Evolutionary conservation across 1,140 invertebrate genomes (phyloP), one percentile per base, ranked within the genome.

Genomic region (Scaptomyza montana): DNA sequence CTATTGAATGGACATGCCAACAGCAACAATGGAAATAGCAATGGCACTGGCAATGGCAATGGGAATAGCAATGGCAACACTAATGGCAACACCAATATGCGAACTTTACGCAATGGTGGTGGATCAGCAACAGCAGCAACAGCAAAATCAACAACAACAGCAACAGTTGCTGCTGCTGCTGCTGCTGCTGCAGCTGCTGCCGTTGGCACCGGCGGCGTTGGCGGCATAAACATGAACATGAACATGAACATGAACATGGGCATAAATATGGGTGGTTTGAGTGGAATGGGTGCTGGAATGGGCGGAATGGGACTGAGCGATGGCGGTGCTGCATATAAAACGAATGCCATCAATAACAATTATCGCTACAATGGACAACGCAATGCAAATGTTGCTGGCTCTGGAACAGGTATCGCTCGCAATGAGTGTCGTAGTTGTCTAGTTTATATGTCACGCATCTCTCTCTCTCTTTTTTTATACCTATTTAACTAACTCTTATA

Each of bases 341-440:
- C 87, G 63, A 92, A 86, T 74, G 79, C 81, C 67, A 85, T 92
- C 69, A 92, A 92, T 89, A 92, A 91, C 75, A 92, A 92, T 90
- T 92, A 92, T 73, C 91, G 91, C 75, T 92, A 89, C 82, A 91
- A 91, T 89, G 90, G 90, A 90, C 39, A 43, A 43, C 91, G 91
- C 85, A 91, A 67, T 61, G 82, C 78, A 63, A 70, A 71, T 67
- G 72, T 72, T 56, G 41, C 63, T 47, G 73, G 72, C 75, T 50
- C 78, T 66, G 90, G 90, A 81, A 91, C 90, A 91, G 90, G 90
- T 91, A 91, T 86, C 84, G 82, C 82, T 86, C 84, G 84, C 65
- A 72, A 33, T 33, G 74, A 78, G 71, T 86, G 64, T 89, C 16
- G 71, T 74, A 70, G 75, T 77, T 36, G 33, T 28, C 39, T 77